A percentile compares a stretch with the other conserved stretches of the same genome.
phyloP scores from a whole-genome alignment of 1,140 invertebrate species.

The Daktulosphaira vitifoliae region DNA sequence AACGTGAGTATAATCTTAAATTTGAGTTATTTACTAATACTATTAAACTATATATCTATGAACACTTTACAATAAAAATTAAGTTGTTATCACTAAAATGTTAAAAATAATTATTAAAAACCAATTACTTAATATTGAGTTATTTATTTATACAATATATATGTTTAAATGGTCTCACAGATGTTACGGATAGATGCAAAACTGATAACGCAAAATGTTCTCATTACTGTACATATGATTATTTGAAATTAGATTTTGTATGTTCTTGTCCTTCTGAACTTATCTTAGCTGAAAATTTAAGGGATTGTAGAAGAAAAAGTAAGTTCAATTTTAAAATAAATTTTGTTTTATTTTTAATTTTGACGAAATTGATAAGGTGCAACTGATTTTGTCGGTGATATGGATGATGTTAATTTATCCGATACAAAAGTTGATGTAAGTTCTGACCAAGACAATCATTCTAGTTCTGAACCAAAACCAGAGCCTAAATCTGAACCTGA shows the following conservation, averaged over 20 bases:
- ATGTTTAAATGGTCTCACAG: too few species aligned
- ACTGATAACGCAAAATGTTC: slow-evolving; percentile 65
- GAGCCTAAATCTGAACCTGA: slow-evolving; percentile 45
- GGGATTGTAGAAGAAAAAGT: slow-evolving; percentile 43
- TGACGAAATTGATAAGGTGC: neutral
- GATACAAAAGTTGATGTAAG: neutral
- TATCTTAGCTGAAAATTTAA: slow-evolving; percentile 45
- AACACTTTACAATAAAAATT: too few species aligned
- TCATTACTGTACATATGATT: slow-evolving; percentile 64
- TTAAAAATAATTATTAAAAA: neutral
- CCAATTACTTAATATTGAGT: too few species aligned
- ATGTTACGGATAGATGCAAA: slow-evolving; percentile 64
- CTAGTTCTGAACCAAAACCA: slow-evolving; percentile 45
- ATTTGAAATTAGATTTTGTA: slow-evolving; percentile 50
- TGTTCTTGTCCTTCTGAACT: slow-evolving; percentile 60
- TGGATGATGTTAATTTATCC: neutral
- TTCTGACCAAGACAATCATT: slow-evolving; percentile 29
- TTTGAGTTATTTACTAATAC: neutral
- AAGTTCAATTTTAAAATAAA: slow-evolving; percentile 7
- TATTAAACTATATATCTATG: too few species aligned
- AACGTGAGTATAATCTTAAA: slow-evolving; percentile 40
- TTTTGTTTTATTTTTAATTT: neutral
- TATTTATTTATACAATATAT: too few species aligned
- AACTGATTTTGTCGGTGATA: neutral
- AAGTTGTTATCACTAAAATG: too few species aligned